Evolutionary conservation across 2,797 vertebrate species (phyloP).

Genomic region (Pelochelys cantorii): DNA sequence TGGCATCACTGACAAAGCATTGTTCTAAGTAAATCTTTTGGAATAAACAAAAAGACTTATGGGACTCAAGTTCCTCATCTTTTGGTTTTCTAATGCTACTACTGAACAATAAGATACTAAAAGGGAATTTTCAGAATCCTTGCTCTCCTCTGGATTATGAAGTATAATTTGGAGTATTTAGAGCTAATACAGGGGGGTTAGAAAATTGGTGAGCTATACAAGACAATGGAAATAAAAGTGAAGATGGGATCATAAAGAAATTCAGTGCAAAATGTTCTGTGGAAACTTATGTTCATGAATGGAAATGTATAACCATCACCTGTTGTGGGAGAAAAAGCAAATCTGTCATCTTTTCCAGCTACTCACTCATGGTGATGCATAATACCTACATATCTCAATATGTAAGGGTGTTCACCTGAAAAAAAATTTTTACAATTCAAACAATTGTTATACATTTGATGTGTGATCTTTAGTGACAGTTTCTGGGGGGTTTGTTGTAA

Average conservation of each 20-base stretch:
- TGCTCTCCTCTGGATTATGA: neutral
- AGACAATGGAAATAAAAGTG: slow-evolving; percentile 35
- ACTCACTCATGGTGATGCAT: slow-evolving; percentile 19
- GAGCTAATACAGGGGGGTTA: slow-evolving; percentile 7
- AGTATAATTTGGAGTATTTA: neutral
- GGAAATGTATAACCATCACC: neutral
- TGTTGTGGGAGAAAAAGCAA: slow-evolving; percentile 24
- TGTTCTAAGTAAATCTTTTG: neutral
- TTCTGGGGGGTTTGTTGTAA: neutral
- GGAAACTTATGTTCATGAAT: neutral
- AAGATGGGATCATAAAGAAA: slow-evolving; percentile 35
- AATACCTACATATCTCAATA: slow-evolving; percentile 10
- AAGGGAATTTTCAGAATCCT: neutral
- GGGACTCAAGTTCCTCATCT: neutral
- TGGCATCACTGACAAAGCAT: neutral
- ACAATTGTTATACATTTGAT: neutral
- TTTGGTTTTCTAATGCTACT: neutral
- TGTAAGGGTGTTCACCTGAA: slow-evolving; percentile 17
- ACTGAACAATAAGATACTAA: neutral
- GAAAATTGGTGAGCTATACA: neutral
- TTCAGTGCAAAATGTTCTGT: slow-evolving; percentile 22
- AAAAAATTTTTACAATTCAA: neutral
- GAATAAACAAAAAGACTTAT: slow-evolving; percentile 29
- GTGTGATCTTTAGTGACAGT: neutral
- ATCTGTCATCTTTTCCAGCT: slow-evolving; percentile 10